Percentiles rank a stretch among this genome's conserved stretches.
Evolutionary conservation across 2,113 vertebrate genomes (phyloP).

Genomic region (Axis porcinus): DNA sequence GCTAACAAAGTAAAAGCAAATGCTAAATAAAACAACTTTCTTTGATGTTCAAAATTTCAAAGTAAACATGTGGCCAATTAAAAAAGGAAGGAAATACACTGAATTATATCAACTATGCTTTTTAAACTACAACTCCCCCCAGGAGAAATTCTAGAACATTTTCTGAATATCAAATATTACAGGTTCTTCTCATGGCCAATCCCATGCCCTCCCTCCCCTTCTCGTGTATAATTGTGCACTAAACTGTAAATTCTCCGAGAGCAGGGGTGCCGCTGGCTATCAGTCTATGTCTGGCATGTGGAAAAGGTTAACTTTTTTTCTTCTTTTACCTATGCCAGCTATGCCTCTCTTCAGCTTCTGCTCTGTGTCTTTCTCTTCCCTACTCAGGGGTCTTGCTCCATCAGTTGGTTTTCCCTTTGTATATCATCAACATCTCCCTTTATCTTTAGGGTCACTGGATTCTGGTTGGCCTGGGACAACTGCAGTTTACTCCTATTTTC

Average conservation of each 20-base stretch:
- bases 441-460: neutral
- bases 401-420: neutral
- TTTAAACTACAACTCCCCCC: neutral
- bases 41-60: neutral
- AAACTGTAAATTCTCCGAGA: neutral
- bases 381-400: neutral
- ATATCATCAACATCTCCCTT: neutral
- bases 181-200: neutral
- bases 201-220: neutral
- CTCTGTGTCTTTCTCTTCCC: neutral
- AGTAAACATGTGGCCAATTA: neutral
- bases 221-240: neutral
- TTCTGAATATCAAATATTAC: neutral
- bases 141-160: neutral
- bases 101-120: neutral
- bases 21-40: neutral
- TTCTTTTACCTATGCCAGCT: neutral
- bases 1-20: neutral
- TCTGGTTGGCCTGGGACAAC: neutral
- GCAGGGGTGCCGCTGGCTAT: neutral
- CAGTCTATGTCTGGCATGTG: neutral
- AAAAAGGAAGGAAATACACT: neutral
- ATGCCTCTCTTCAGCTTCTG: neutral
- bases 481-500: neutral
- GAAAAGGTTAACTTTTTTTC: neutral